Evolutionary conservation across 92 coral and sea anemone species (phyloP), one percentile per base, ranked within the genome.

Genomic region (Heteractis magnifica): DNA sequence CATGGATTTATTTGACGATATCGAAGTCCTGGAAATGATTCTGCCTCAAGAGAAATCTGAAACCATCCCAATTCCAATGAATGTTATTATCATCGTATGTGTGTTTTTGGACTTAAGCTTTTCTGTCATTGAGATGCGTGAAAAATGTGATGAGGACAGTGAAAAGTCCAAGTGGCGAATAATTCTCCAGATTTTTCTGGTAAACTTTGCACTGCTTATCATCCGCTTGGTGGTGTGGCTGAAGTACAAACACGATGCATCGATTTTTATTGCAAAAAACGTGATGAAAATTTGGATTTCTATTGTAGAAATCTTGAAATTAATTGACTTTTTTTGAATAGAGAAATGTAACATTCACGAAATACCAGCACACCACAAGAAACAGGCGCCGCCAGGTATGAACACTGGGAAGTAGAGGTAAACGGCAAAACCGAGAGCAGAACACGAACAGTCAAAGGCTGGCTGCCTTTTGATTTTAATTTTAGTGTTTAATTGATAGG

Each of bases 1-100:
- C n/a, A 1, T 81, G 41, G 85, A 81, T 20, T 15, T 81, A 2
- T 81, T 81, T 71, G 85, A 81, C 18, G 78, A 52, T 2, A 65
- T 81, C 9, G 77, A 81, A 71, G 52, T 71, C 6, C 77, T 81
- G 21, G 77, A 21, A 26, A 53, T 77, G 44, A 6, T 53, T 10
- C 26, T 68, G 48, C 73, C 73, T 68, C 50, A 68, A 8, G 23
- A 26, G 4, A 26, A 26, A 68, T 26, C 49, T 6, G 9, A 3
- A 1, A 6, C 44, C 49, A 20, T 68, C 4, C 49, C 73, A 20
- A 14, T 2, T 21, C 23, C 48, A 48, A 68, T 68, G 44, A 0
- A 20, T 23, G n/a, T 9, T 3, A 20, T 20, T 1, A 68, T 26
- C 49, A 26, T 68, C 0, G 19, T 12, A 23, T 68, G 73, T 62